Conservation (phyloP, 2,888 invertebrate species). For the Drosophila nr. perissopoda region DNA sequence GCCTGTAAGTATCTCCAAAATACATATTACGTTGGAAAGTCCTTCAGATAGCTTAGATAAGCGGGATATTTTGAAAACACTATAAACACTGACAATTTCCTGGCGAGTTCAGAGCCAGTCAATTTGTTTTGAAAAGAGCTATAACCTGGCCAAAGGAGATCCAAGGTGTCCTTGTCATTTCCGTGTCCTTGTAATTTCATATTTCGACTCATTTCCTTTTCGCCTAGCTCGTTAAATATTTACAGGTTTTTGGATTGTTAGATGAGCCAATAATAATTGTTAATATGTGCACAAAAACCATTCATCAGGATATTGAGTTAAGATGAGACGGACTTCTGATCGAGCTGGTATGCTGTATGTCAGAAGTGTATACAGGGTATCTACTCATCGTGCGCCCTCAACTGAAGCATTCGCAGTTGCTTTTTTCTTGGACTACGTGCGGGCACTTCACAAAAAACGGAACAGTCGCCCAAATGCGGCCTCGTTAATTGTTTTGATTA, state of each 20-base stretch:
- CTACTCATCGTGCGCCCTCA: not conserved
- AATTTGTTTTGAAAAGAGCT: not conserved
- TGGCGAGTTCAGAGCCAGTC: not conserved
- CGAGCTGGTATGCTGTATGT: not conserved
- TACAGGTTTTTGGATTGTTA: not conserved
- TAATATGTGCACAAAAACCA: not conserved
- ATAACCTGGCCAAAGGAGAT: not conserved
- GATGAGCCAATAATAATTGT: not conserved
- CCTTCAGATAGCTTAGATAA: not conserved
- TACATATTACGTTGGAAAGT: not conserved
- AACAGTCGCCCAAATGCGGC: conserved; percentile 78
- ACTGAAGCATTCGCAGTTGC: not conserved
- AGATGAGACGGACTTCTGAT: not conserved
- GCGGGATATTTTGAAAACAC: not conserved
- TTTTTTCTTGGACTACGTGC: conserved; percentile 62
- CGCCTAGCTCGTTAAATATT: not conserved
- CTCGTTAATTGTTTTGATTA: conserved; percentile 81
- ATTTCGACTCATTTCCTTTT: not conserved
- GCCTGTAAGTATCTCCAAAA: not conserved
- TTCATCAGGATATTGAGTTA: not conserved
- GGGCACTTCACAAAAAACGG: conserved; percentile 73
- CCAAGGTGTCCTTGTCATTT: not conserved
- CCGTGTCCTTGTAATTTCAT: not conserved
- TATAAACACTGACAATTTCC: no score
- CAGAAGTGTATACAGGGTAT: not conserved